A percentile compares a stretch with the other conserved stretches of the same genome.
Evolutionary conservation across 2,113 vertebrate species (phyloP).

Genomic region (Engystomops pustulosus): DNA sequence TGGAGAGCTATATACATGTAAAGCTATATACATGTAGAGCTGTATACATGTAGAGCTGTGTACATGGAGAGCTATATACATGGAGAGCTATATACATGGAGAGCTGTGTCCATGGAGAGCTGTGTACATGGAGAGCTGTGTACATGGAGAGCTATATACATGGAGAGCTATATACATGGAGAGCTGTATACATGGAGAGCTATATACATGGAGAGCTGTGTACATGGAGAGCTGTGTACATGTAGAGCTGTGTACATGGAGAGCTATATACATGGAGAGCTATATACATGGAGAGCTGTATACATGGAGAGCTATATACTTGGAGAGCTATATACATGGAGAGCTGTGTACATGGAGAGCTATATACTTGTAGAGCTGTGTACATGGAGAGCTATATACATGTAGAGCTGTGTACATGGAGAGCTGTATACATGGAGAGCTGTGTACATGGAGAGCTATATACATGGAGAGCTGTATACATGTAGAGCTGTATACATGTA

Average conservation of each 20-base stretch:
- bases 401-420: conserved; percentile 56
- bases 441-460: conserved; percentile 58
- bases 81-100: conserved; percentile 57
- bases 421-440: conserved; percentile 57
- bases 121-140: conserved; percentile 57
- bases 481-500: conserved; percentile 56
- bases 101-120: conserved; percentile 57
- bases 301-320: conserved; percentile 60
- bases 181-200: conserved; percentile 57
- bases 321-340: conserved; percentile 57
- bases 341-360: conserved; percentile 57
- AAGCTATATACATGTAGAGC: conserved; percentile 58
- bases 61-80: conserved; percentile 60
- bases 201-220: conserved; percentile 58
- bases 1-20: too few relatives aligned
- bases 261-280: conserved; percentile 58
- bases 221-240: conserved; percentile 59
- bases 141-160: conserved; percentile 60
- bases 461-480: conserved; percentile 59
- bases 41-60: conserved; percentile 57
- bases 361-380: too few relatives aligned
- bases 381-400: conserved; percentile 60
- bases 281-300: conserved; percentile 58
- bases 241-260: conserved; percentile 56
- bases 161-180: conserved; percentile 57